Conservation (phyloP, 2,888 invertebrate species). For the Spodoptera littoralis region DNA sequence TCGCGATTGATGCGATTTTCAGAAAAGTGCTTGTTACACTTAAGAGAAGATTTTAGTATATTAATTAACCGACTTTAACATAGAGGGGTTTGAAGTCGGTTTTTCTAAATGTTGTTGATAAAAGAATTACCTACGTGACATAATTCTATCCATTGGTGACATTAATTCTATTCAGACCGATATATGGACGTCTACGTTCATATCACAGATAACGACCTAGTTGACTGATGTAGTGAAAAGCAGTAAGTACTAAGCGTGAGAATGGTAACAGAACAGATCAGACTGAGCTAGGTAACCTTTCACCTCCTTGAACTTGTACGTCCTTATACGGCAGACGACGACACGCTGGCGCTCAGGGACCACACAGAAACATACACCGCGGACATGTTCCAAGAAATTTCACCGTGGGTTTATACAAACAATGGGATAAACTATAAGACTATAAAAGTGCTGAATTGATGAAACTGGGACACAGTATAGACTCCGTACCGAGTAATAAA, state of each 20-base stretch:
- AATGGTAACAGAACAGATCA: conserved; percentile 62
- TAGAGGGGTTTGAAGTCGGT: too few species aligned
- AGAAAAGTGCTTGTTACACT: too few species aligned
- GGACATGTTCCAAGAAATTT: conserved; percentile 60
- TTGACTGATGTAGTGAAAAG: conserved; percentile 19
- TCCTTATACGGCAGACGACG: conserved; percentile 66
- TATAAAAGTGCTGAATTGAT: conserved; percentile 41
- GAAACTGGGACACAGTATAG: conserved; percentile 55
- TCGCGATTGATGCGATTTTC: too few species aligned
- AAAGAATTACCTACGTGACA: too few species aligned
- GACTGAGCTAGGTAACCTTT: conserved; percentile 72
- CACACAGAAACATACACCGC: conserved; percentile 60
- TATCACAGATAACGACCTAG: neutral
- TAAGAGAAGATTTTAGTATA: too few species aligned
- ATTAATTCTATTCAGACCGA: too few species aligned
- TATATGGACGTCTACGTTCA: too few species aligned
- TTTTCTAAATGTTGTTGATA: too few species aligned
- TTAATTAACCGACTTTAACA: too few species aligned
- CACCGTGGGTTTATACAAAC: conserved; percentile 55
- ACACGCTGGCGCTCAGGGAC: conserved; percentile 66
- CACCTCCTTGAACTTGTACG: conserved; percentile 68
- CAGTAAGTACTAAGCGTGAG: conserved; percentile 64
- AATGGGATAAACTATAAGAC: conserved; percentile 54
- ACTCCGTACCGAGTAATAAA: conserved; percentile 43
- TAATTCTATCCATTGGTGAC: too few species aligned